These are phyloP conservation scores for Sterna hirundo DNA, from an alignment of 2,113 vertebrate species.

Conservation along the genomic window DNA sequence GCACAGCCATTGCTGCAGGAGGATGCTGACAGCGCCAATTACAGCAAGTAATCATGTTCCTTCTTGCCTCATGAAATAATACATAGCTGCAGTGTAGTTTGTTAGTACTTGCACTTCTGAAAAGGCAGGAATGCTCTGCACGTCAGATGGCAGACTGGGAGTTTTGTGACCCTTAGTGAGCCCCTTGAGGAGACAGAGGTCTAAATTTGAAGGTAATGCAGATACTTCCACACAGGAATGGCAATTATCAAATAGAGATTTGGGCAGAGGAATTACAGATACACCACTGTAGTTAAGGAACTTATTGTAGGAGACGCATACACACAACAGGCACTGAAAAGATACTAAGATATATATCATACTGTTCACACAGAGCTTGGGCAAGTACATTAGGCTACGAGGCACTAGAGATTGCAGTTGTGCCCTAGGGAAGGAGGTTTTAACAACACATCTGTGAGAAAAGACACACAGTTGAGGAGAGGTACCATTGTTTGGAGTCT, in stretches of 20 bases:
- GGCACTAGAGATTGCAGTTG: neutral
- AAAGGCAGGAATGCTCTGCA: constrained; percentile 18
- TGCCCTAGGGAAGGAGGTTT: neutral
- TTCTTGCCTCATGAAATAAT: constrained; percentile 23
- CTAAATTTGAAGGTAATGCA: neutral
- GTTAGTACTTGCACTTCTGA: constrained; percentile 12
- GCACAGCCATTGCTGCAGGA: neutral
- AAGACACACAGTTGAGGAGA: neutral
- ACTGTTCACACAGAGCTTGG: neutral
- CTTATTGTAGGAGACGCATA: neutral
- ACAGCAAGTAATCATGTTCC: constrained; percentile 34
- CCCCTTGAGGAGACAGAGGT: neutral
- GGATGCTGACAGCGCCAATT: neutral
- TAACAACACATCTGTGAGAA: neutral
- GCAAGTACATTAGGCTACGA: neutral
- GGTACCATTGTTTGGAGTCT: neutral
- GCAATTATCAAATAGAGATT: neutral
- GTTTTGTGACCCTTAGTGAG: neutral
- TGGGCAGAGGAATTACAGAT: neutral
- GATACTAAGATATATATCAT: neutral
- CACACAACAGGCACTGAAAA: neutral
- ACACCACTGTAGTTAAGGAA: neutral
- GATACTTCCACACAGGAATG: neutral
- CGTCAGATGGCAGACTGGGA: neutral
- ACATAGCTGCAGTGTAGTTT: neutral